Conservation (phyloP, 2,113 vertebrate species). For the Dicaeum eximium region DNA sequence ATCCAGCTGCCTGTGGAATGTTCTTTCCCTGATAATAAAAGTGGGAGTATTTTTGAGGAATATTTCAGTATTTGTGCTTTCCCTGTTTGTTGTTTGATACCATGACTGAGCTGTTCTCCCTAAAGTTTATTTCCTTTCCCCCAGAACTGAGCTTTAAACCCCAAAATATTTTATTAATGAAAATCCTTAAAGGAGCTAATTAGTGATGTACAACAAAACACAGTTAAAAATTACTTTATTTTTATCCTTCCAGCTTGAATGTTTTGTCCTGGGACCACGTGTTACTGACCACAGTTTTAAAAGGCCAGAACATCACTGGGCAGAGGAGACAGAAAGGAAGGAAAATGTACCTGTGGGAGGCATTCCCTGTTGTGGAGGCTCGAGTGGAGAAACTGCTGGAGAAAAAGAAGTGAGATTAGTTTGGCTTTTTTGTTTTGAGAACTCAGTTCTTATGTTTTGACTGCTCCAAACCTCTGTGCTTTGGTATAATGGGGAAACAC, state of each 20-base stretch:
- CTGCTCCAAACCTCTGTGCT: background rate
- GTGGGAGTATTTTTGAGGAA: background rate
- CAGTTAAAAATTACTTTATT: fast-evolving
- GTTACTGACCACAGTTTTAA: slow-evolving; percentile 78
- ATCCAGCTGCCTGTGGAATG: background rate
- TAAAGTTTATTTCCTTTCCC: too few relatives aligned
- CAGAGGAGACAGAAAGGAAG: slow-evolving; percentile 70
- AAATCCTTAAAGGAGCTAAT: background rate
- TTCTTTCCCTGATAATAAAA: background rate
- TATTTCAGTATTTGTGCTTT: background rate
- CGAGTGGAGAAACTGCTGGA: slow-evolving; percentile 68
- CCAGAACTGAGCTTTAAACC: background rate
- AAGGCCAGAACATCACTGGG: slow-evolving; percentile 79
- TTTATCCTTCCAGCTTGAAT: slow-evolving; percentile 63
- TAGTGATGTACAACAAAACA: background rate
- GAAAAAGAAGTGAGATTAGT: slow-evolving; percentile 60
- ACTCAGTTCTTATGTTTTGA: fast-evolving
- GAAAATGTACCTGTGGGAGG: slow-evolving; percentile 71
- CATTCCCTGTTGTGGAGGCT: slow-evolving; percentile 68
- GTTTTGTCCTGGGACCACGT: slow-evolving; percentile 77
- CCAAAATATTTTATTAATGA: background rate
- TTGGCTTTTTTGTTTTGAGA: background rate
- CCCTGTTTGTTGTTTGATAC: background rate
- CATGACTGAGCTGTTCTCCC: background rate
- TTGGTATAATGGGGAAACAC: background rate